Base-by-base conservation (phyloP, 2,797 vertebrate species). In the Melanogrammus aeglefinus region DNA sequence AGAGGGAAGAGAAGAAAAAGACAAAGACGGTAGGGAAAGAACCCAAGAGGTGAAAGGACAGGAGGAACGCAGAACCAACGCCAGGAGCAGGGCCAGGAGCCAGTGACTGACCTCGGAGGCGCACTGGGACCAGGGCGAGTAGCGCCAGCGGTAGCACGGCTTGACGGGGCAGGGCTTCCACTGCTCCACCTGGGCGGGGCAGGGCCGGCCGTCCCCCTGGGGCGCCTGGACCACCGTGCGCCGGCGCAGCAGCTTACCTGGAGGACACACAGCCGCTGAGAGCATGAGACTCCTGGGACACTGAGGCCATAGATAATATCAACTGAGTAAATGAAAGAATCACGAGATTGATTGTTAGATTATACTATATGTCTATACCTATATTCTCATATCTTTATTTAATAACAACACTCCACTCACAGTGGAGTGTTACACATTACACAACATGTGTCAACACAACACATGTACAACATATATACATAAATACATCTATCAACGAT, bases 161-260 rank as follows among this genome's bases (percentile, higher is more conserved):
- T 95, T 97, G 71, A 98, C 96, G 24, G 96, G 96, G 66, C 97
- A 99, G 21, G 97, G 96, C 86, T 98, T 99, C 94, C 95, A 96
- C 86, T 99, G 98, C 72, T 98, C 96, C 95, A 96, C 92, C 91
- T 96, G 95, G 72, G 91, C 85, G 0, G 95, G 95, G 79, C 98
- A 99, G 14, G 44, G 97, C 79, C 98, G 94, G 16, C 98, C 98
- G 29, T 99, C 97, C 0, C 97, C 98, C 92, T 98, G 98, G 81
- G 96, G 96, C 6, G 94, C 95, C 87, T 99, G 97, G 81, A 94
- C 94, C 87, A 98, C 93, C 0, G 92, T 93, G 78, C 97, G 93
- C 75, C 89, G 95, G 78, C 97, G 93, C 93, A 92, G 93, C 93
- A 99, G 95, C 91, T 95, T 97, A 75, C 98, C 98, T 99, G 87